Percentiles rank a stretch among this genome's conserved stretches.
phyloP scores from a whole-genome alignment of 1,140 invertebrate species.

The Lasioglossum baleicum region DNA sequence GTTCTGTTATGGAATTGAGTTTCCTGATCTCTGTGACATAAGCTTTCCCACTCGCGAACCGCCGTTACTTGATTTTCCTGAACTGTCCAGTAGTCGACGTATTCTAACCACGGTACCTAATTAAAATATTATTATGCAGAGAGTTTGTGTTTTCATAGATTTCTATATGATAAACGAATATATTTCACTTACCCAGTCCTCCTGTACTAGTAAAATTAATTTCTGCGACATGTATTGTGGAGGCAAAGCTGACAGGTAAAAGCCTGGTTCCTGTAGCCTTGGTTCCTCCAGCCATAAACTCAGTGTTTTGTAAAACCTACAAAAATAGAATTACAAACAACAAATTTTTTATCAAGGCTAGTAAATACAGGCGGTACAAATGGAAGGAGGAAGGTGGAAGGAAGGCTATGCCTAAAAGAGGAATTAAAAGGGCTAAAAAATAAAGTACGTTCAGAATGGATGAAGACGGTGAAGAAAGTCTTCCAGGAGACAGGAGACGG shows the following conservation, averaged over 20 bases:
- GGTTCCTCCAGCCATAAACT: constrained; percentile 90
- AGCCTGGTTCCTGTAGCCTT: constrained; percentile 84
- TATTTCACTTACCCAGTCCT: constrained; percentile 75
- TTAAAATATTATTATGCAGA: constrained; percentile 6
- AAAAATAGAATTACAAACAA: constrained; percentile 30
- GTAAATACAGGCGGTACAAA: no score
- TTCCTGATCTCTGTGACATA: constrained; percentile 53
- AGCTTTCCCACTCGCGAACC: constrained; percentile 78
- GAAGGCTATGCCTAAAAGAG: no score
- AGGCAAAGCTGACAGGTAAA: constrained; percentile 87
- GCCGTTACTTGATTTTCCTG: constrained; percentile 79
- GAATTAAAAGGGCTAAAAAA: no score
- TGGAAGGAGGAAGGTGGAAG: no score
- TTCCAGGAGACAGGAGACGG: no score
- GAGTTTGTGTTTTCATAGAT: not conserved
- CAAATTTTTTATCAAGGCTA: not conserved
- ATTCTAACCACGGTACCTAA: constrained; percentile 85
- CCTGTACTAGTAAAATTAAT: constrained; percentile 80
- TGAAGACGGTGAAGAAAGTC: no score
- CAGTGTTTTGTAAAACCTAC: constrained; percentile 84
- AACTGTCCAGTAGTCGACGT: constrained; percentile 82
- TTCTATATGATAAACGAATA: not conserved
- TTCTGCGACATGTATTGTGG: constrained; percentile 85
- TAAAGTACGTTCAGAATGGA: no score
- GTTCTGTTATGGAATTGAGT: constrained; percentile 40